Base-by-base conservation (phyloP, 2,888 invertebrate species). In the Drosophila phalerata region DNA sequence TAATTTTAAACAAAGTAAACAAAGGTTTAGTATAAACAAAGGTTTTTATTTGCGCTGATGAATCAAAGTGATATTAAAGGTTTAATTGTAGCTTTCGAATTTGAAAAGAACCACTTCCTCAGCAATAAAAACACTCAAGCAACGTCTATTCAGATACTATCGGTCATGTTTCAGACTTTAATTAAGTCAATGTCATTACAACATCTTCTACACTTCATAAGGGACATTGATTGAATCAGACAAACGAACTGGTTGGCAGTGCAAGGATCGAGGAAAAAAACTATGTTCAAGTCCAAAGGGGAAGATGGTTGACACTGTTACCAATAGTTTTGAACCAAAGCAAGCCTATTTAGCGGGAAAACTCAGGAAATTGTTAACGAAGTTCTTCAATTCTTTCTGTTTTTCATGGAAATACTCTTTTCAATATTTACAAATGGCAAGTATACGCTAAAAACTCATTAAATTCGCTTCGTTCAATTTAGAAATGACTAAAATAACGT, bases 111-210 rank as follows among this genome's bases (percentile, higher is more conserved):
- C 28, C 38, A 38, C 37, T 37, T 37, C 25, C 13, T 10, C 1
- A 34, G 32, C 6, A 34, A 37, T 56, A 34, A 32, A 56, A 32
- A 22, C 30, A 43, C 15, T 15, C 8, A 25, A 3, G 4, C 45
- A 25, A 47, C 11, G 22, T 13, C 5, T 17, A 22, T 25, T 64
- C 58, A 69, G 78, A 77, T 79, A 52, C 49, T 52, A 79, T 81
- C 77, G 34, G 40, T 13, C 25, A 34, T 45, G 55, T 52, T 67
- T 47, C 15, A 6, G 25, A 30, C 60, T 75, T 81, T 75, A 79
- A 79, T 72, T 72, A 72, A 79, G 56, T 67, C 48, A 64, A 60
- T 61, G 74, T 77, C 79, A 74, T 78, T 79, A 52, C 47, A 42
- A 47, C 45, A 63, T 58, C 5, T 45, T 34, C 8, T 11, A 63